phyloP scores from a whole-genome alignment of 1,140 invertebrate genomes.

The Dolichoris vasculosae region DNA sequence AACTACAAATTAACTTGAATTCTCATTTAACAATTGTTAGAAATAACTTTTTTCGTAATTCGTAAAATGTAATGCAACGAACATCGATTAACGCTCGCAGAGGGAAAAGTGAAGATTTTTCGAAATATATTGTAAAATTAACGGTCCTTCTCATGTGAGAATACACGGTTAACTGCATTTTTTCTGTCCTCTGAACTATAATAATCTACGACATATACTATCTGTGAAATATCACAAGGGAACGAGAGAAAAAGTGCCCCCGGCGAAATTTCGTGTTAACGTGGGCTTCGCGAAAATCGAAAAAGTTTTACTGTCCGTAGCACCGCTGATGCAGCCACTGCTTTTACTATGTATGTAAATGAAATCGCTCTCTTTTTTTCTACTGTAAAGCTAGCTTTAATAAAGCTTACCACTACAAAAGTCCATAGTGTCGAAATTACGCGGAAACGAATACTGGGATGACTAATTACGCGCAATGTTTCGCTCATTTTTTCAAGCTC shows the following conservation, averaged over 20 bases:
- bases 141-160: neutral
- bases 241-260: neutral
- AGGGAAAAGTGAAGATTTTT: too few species aligned
- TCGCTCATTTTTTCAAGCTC: constrained; percentile 35
- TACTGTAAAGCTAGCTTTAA: neutral
- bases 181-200: neutral
- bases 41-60: too few species aligned
- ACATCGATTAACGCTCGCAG: too few species aligned
- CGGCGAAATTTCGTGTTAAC: constrained; percentile 19
- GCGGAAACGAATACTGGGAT: neutral
- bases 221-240: neutral
- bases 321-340: neutral
- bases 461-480: constrained; percentile 39
- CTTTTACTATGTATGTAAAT: constrained; percentile 40
- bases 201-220: neutral
- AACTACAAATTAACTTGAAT: too few species aligned
- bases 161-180: neutral
- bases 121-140: neutral
- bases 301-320: constrained; percentile 37
- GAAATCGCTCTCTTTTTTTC: constrained; percentile 14
- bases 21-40: too few species aligned
- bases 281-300: constrained; percentile 26
- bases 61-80: too few species aligned
- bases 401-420: neutral
- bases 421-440: constrained; percentile 21